phyloP scores from a whole-genome alignment of 2,888 invertebrate genomes.

The Melikaiella ostensackeni region DNA sequence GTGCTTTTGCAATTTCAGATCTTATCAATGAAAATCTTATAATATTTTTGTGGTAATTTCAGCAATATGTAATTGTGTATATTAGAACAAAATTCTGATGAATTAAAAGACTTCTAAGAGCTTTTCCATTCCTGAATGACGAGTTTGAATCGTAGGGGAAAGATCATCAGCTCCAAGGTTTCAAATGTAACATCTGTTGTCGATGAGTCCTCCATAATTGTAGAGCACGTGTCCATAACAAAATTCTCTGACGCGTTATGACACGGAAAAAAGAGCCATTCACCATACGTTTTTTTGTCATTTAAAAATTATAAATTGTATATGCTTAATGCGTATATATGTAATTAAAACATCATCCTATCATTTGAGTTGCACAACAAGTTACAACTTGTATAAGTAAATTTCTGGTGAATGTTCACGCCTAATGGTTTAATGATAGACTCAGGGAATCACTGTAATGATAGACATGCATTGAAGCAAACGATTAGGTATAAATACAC shows the following conservation, averaged over 20 bases:
- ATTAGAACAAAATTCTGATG: no score
- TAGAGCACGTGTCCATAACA: constrained; percentile 16
- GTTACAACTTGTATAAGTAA: constrained; percentile 19
- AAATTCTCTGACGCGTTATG: neutral
- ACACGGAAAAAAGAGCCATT: neutral
- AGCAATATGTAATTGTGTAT: no score
- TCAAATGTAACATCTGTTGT: neutral
- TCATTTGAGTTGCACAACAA: neutral
- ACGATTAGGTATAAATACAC: constrained; percentile 8
- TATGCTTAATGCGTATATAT: neutral
- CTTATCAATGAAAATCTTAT: no score
- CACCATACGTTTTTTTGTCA: neutral
- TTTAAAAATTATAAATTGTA: neutral
- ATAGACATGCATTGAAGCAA: neutral
- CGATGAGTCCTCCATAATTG: neutral
- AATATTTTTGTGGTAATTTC: no score
- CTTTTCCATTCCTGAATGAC: neutral
- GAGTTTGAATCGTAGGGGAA: neutral
- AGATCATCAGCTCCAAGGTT: neutral
- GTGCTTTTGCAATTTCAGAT: no score
- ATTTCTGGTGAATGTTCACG: constrained; percentile 21
- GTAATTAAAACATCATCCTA: neutral
- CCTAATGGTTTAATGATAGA: constrained; percentile 24
- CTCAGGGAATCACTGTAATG: constrained; percentile 13
- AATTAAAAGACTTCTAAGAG: no score